phyloP scores from a whole-genome alignment of 2,888 invertebrate genomes.

The Gastracanthus pulcherrimus region DNA sequence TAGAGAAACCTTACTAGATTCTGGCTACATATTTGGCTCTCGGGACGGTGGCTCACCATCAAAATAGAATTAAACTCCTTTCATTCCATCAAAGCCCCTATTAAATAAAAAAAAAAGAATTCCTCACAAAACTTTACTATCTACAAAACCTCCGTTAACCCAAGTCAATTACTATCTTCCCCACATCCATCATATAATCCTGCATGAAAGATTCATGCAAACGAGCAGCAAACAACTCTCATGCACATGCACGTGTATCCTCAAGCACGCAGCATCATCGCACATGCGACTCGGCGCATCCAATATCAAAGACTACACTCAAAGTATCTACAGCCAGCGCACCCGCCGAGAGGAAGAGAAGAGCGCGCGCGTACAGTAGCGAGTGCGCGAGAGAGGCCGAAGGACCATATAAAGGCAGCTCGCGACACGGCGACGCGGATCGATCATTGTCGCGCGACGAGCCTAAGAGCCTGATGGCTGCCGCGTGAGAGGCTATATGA shows the following conservation, averaged over 20 bases:
- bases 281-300: not conserved
- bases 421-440: constrained; percentile 31
- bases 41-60: too few species aligned
- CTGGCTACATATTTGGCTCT: too few species aligned
- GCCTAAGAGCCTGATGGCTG: not conserved
- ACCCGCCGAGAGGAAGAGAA: not conserved
- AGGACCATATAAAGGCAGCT: constrained; percentile 57
- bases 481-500: too few species aligned
- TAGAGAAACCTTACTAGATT: too few species aligned
- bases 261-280: not conserved
- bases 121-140: too few species aligned
- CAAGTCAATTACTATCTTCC: not conserved
- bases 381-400: not conserved
- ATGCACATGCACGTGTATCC: not conserved
- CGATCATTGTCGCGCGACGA: constrained; percentile 34
- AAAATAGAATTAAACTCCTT: too few species aligned
- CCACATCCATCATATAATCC: not conserved
- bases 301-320: not conserved
- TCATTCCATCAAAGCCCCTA: too few species aligned
- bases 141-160: too few species aligned
- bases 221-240: too few species aligned
- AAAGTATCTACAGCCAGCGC: not conserved
- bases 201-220: not conserved
- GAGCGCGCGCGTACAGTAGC: not conserved
- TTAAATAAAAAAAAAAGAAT: too few species aligned